Evolutionary conservation across 2,888 invertebrate species (phyloP), one percentile per base, ranked within the genome.

Genomic region (Melinopterus prodromus): DNA sequence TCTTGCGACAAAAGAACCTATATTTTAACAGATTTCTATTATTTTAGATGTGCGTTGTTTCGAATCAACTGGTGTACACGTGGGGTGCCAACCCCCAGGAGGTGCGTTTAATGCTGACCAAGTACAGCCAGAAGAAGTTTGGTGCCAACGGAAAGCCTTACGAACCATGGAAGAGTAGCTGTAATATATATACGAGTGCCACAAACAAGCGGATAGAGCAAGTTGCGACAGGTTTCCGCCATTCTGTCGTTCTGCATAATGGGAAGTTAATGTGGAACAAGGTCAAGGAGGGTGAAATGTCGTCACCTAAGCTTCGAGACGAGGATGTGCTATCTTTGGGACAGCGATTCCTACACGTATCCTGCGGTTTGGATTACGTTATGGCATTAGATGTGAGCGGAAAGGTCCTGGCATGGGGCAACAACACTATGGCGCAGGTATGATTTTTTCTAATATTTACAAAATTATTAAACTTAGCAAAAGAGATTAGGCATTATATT

Each of bases 251-350:
- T 76, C 81, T 89, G 71, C 88, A 89, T 78, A 86, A 87, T 77
- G 88, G 89, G 0, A 87, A 86, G 82, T 85, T 89, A 16, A 82
- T 88, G 38, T 98, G 97, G 96, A 98, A 98, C 1, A 92, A 96
- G 82, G 97, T 97, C 89, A 92, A 96, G 82, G 97, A 98, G 87
- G 97, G 97, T 69, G 98, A 98, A 88, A 90, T 98, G 78, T 97
- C 97, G 16, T 93, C 93, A 79, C 95, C 95, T 2, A 92, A 92
- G 81, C 80, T 89, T 16, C 84, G 86, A 15, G 87, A 88, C 36
- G 85, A 87, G 74, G 88, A 89, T 77, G 81, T 81, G 14, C 85
- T 85, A 74, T 83, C 87, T 2, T 85, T 87, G 76, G 84, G 84
- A 9, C 88, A 88, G 80, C 86, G 86, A 78, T 89, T 89, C 82